Percentiles rank a stretch among this genome's conserved stretches.
phyloP scores from a whole-genome alignment of 2,888 invertebrate genomes.

The Diogma glabrata region DNA sequence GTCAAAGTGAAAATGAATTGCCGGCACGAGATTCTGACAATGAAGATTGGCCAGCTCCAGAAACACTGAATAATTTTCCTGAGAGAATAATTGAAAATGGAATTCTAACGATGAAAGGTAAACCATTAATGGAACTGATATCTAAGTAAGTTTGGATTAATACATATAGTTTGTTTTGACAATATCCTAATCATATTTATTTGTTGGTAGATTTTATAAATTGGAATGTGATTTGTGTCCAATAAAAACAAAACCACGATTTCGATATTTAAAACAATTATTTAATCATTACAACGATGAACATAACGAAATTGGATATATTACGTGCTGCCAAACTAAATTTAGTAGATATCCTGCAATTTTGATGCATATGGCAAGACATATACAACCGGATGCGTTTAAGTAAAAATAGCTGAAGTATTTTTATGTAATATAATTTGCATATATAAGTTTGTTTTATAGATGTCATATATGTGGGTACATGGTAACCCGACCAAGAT shows the following conservation, averaged over 20 bases:
- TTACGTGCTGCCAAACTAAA: conserved; percentile 15
- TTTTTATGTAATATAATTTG: background rate
- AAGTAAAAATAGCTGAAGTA: background rate
- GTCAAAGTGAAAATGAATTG: conserved; percentile 14
- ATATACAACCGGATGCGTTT: conserved; percentile 16
- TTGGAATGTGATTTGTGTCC: conserved; percentile 14
- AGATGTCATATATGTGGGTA: conserved; percentile 16
- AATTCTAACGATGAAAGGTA: conserved; percentile 14
- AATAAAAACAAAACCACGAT: conserved; percentile 9
- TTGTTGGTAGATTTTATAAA: conserved; percentile 11
- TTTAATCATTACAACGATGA: conserved; percentile 11
- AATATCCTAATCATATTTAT: background rate
- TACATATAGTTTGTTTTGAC: background rate
- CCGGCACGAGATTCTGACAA: conserved; percentile 15
- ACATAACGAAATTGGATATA: conserved; percentile 13
- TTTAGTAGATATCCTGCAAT: conserved; percentile 14
- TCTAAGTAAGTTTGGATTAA: conserved; percentile 9
- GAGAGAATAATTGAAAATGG: conserved; percentile 15
- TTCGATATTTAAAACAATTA: conserved; percentile 11
- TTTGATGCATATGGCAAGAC: conserved; percentile 16
- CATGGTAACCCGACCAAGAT: conserved; percentile 16
- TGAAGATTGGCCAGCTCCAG: conserved; percentile 15
- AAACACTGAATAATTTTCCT: conserved; percentile 13
- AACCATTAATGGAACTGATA: conserved; percentile 14
- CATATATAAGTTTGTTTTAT: background rate